Percentiles rank a stretch among this genome's conserved stretches.
Conservation (phyloP, 2,888 invertebrate species). For the Theretra japonica region DNA sequence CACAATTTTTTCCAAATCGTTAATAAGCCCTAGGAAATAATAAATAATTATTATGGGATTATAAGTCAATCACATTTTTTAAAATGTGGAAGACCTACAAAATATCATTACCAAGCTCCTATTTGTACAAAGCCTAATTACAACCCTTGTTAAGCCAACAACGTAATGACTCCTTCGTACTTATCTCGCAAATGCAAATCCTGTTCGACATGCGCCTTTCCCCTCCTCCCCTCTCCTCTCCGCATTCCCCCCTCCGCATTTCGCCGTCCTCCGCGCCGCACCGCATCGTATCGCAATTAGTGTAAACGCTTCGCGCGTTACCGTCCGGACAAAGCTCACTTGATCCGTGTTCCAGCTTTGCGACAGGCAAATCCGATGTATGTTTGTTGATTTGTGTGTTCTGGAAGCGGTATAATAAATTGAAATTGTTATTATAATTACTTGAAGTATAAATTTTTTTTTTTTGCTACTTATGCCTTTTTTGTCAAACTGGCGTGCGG, state of each 20-base stretch:
- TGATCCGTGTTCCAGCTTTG: slow-evolving; percentile 77
- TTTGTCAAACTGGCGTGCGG: too few species aligned
- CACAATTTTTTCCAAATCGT: too few species aligned
- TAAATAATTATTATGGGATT: too few species aligned
- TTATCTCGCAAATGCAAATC: slow-evolving; percentile 50
- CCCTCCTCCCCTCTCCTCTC: slow-evolving; percentile 49
- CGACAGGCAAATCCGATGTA: slow-evolving; percentile 74
- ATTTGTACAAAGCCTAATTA: slow-evolving; percentile 34
- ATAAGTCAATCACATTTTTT: too few species aligned
- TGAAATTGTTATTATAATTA: neutral
- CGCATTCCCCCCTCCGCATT: slow-evolving; percentile 31
- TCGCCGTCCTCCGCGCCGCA: slow-evolving; percentile 44
- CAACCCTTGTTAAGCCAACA: slow-evolving; percentile 42
- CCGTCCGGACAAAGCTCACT: slow-evolving; percentile 69
- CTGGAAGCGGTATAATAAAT: slow-evolving; percentile 41
- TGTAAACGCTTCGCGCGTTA: slow-evolving; percentile 68
- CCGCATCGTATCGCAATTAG: slow-evolving; percentile 79
- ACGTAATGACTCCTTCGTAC: slow-evolving; percentile 39
- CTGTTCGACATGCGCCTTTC: slow-evolving; percentile 39
- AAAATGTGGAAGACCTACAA: too few species aligned
- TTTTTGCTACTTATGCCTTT: too few species aligned
- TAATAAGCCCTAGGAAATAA: too few species aligned
- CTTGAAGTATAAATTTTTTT: too few species aligned
- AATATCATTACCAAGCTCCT: neutral
- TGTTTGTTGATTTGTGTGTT: slow-evolving; percentile 43